phyloP scores from a whole-genome alignment of 1,140 invertebrate genomes.

The Nasonia giraulti region DNA sequence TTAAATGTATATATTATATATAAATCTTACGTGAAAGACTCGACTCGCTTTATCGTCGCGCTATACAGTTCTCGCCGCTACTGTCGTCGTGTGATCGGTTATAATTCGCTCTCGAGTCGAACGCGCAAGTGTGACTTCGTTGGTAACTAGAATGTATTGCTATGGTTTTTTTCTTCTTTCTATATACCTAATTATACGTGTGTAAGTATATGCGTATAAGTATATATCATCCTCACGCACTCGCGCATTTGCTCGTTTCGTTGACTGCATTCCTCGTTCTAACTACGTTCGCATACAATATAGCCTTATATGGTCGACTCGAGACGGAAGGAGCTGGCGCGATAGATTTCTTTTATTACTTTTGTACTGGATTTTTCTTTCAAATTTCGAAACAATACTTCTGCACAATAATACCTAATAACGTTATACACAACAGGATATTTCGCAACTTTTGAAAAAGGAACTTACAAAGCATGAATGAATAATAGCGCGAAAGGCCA shows the following conservation, averaged over 20 bases:
- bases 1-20: conserved; percentile 25
- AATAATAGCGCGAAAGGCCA: not conserved
- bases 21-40: conserved; percentile 45
- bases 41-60: not conserved
- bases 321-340: not conserved
- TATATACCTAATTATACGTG: conserved; percentile 35
- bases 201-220: conserved; percentile 49
- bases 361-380: too few relatives aligned
- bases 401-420: too few relatives aligned
- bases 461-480: too few relatives aligned
- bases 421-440: too few relatives aligned
- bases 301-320: not conserved
- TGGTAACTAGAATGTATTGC: conserved; percentile 53
- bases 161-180: conserved; percentile 16
- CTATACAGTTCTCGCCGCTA: not conserved
- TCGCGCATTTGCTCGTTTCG: not conserved
- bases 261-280: not conserved
- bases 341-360: not conserved
- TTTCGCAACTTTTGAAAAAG: too few relatives aligned
- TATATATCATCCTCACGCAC: not conserved
- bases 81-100: too few relatives aligned
- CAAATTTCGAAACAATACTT: too few relatives aligned
- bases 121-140: conserved; percentile 51
- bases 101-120: conserved; percentile 46
- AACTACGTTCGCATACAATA: not conserved